Conservation (phyloP, 2,888 invertebrate genomes). For the Enchytraeus crypticus region DNA sequence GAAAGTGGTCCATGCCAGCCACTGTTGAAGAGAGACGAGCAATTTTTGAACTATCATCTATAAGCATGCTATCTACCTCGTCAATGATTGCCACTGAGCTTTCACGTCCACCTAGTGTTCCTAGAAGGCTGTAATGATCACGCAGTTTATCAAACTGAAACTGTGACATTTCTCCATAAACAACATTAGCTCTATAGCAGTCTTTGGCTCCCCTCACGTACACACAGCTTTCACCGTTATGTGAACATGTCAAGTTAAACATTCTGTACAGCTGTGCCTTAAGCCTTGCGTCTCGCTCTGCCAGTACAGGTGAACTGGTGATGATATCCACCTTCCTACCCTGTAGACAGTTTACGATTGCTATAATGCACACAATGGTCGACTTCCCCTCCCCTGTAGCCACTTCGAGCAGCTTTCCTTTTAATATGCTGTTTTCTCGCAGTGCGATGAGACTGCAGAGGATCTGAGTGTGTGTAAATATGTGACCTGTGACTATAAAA, state of each 20-base stretch:
- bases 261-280: not conserved
- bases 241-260: not conserved
- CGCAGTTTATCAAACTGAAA: constrained; percentile 17
- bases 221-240: constrained; percentile 7
- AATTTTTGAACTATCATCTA: constrained; percentile 17
- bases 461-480: not conserved
- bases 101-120: constrained; percentile 9
- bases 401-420: constrained; percentile 36
- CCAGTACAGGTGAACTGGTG: constrained; percentile 21
- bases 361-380: constrained; percentile 32
- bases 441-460: not conserved
- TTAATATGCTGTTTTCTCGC: not conserved
- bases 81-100: constrained; percentile 15
- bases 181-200: constrained; percentile 14
- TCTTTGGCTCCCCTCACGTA: constrained; percentile 11
- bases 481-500: not conserved
- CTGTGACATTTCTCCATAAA: constrained; percentile 19
- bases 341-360: constrained; percentile 35
- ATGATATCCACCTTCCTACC: constrained; percentile 22
- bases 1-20: constrained; percentile 17
- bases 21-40: constrained; percentile 9
- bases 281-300: constrained; percentile 10
- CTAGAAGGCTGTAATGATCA: constrained; percentile 9
- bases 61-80: constrained; percentile 20
- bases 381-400: constrained; percentile 42